Conservation (phyloP, 2,888 invertebrate species). For the Nasonovia ribisnigri region DNA sequence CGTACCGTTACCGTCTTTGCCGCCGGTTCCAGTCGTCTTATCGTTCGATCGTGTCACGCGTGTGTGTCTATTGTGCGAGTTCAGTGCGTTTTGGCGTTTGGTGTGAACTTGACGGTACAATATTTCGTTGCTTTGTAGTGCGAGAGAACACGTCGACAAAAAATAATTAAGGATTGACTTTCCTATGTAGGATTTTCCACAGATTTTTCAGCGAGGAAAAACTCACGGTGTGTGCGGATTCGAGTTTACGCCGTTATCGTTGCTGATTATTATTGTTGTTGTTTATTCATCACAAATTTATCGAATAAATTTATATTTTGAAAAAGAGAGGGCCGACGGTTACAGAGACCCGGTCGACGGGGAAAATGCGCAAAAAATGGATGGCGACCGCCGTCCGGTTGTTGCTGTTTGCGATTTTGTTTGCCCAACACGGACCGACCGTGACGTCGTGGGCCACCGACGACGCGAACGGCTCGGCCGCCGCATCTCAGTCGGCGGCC, state of each 20-base stretch:
- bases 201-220: background rate
- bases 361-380: conserved; percentile 41
- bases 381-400: conserved; percentile 27
- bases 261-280: background rate
- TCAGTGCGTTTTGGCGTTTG: background rate
- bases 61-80: background rate
- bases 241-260: background rate
- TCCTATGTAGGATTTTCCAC: background rate
- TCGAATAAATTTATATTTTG: background rate
- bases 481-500: background rate
- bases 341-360: background rate
- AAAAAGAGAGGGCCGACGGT: background rate
- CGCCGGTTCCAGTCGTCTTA: background rate
- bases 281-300: background rate
- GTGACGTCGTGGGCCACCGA: conserved; percentile 50
- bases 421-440: conserved; percentile 28
- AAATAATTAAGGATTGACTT: background rate
- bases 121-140: background rate
- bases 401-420: conserved; percentile 2
- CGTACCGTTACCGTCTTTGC: conserved; percentile 2
- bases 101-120: background rate
- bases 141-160: background rate
- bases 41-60: background rate
- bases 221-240: background rate
- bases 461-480: background rate